phyloP scores from a whole-genome alignment of 2,113 vertebrate genomes.

The Paratilapia polleni region DNA sequence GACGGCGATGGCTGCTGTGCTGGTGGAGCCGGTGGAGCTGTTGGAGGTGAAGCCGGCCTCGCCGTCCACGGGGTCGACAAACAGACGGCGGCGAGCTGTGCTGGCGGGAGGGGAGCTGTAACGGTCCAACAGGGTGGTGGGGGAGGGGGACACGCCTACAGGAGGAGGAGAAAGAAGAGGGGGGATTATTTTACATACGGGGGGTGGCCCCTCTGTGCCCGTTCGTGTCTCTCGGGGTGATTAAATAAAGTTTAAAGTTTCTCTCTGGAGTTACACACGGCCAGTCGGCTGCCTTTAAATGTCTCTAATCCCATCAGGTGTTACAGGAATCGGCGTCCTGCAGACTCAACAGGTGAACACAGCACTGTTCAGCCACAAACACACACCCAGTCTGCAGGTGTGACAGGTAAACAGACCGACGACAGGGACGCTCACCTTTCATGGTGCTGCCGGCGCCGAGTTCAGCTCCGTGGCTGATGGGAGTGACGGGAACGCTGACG shows the following conservation, averaged over 20 bases:
- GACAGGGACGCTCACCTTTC: conserved; percentile 42
- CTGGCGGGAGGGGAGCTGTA: conserved; percentile 86
- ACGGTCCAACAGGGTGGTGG: conserved; percentile 82
- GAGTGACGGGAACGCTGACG: conserved; percentile 31
- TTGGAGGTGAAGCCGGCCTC: conserved; percentile 78
- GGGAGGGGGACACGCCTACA: conserved; percentile 62
- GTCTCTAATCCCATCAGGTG: too few species aligned
- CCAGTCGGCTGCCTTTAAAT: too few species aligned
- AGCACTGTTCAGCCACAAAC: neutral
- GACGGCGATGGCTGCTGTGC: conserved; percentile 63
- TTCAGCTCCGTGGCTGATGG: conserved; percentile 68
- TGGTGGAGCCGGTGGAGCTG: conserved; percentile 73
- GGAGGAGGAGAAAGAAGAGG: neutral
- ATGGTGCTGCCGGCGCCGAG: conserved; percentile 75
- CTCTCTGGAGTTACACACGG: too few species aligned
- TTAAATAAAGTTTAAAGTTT: too few species aligned
- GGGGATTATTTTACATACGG: neutral
- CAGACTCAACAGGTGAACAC: too few species aligned
- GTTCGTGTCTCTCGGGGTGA: too few species aligned
- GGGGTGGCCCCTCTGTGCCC: too few species aligned
- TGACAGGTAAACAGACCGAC: neutral
- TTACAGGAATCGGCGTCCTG: too few species aligned
- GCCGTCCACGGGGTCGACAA: conserved; percentile 74
- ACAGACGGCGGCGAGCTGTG: conserved; percentile 67
- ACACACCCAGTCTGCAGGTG: neutral